Base-by-base conservation (phyloP, 2,888 invertebrate genomes). In the Julus scandinavius region DNA sequence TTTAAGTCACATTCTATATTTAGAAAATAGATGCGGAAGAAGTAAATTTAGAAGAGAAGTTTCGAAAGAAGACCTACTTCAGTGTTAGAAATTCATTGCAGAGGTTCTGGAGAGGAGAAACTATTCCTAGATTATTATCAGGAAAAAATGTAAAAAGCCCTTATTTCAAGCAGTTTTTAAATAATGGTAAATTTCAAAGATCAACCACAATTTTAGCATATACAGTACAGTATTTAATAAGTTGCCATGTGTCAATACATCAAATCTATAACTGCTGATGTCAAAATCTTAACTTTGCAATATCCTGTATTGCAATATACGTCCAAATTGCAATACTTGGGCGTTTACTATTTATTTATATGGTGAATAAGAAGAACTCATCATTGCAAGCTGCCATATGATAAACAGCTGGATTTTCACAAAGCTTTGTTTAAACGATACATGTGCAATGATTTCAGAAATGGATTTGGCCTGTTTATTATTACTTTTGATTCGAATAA, bases 11-110 rank as follows among this genome's bases (percentile, higher is more conserved):
- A 45, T 41, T 85, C 85, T 85, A 41, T 85, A 85, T 85, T 45
- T 85, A 85, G 41, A 85, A 72, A 49, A 41, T 85, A 85, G 20
- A 45, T 29, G 29, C 87, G 54, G 54, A 87, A 87, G 87, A 87
- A 29, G 29, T 87, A 58, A 85, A 45, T 85, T 85, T 85, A 85
- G 85, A 85, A 41, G 49, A 3, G 63, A 72, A 11, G 72, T 85
- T 85, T 85, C 85, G 72, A 72, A 50, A 29, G 72, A 29, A 72
- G 72, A 72, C 72, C 85, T 45, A 85, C 85, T 85, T 85, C 85
- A 49, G 45, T 45, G 41, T 85, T 85, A 49, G 41, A 85, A 85
- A 49, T 41, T 17, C 72, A 72, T 29, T 72, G 29, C 72, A 72
- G 20, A 29, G 29, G 29, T 29, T 72, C 20, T 7, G 72, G 3